Base-by-base conservation (phyloP, 1,140 invertebrate genomes). In the Temnothorax nylanderi region DNA sequence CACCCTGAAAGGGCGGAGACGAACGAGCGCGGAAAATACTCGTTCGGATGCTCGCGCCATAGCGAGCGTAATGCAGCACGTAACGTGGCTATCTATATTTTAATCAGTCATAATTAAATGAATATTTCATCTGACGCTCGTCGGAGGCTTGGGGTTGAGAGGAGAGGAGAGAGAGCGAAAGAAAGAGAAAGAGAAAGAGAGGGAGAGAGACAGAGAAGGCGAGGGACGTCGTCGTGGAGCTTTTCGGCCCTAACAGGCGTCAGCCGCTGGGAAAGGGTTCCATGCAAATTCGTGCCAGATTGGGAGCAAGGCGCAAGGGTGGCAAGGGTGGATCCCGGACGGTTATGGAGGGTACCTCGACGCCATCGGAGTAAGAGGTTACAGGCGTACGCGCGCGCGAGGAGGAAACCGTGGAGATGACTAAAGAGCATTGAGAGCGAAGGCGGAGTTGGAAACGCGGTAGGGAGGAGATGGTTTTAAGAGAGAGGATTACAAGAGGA, bases 21-120 rank as follows among this genome's bases (percentile, higher is more conserved):
- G 78, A 64, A 47, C 34, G 71, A 64, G n/a, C 44, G 60, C 18
- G 51, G 32, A 69, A 51, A 49, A 82, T 49, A 60, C 56, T 56
- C 44, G 62, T 65, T 81, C 58, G 62, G 78, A 60, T 87, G 71
- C 67, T 84, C 58, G 85, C 16, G 69, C 49, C 60, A 54, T 65
- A 49, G 72, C 72, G 82, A 90, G 89, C 87, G 89, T 92, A 93
- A 92, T 92, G 88, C 90, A 89, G 91, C 91, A 93, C 91, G 91
- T 93, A 93, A 93, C 92, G 85, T 81, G 49, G 89, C 93, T 93
- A 93, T 93, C 93, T 93, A 93, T 93, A 94, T 94, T 94, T 93
- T 93, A 93, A 94, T 93, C 92, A 93, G 92, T 93, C 91, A 93
- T 94, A 93, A 93, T 94, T 93, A 94, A 93, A 94, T 94, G 93